Base-by-base conservation (phyloP, 2,797 vertebrate species). In the Coregonus sp. region DNA sequence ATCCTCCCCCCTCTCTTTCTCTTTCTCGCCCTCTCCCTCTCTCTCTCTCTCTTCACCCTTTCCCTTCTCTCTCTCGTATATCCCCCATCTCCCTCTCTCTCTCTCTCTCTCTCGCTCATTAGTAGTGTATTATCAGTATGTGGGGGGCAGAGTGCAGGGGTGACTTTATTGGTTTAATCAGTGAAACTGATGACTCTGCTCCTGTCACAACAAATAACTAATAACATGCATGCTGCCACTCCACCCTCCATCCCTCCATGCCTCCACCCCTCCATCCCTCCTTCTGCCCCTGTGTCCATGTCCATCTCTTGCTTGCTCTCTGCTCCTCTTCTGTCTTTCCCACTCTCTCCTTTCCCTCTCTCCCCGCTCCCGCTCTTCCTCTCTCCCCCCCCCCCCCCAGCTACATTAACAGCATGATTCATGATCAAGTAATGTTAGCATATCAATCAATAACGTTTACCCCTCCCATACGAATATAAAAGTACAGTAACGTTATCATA, bases 141-240 rank as follows among this genome's bases (percentile, higher is more conserved):
- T 25, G 54, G 54, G 37, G 7, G 54, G 54, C 69, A 69, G 70
- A 78, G 63, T n/a, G 40, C 54, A 75, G 59, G 67, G 73, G 4
- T 18, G 25, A 63, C 56, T 29, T 74, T 75, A 70, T 69, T 74
- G 73, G 78, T 74, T 83, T 83, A 81, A 83, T 68, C 72, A 72
- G 72, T 67, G 72, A 74, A 67, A 67, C 65, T 67, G 65, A 67
- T 73, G 75, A 76, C 73, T 56, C 33, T 56, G 33, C 69, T 78
- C 40, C 74, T 82, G 71, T 84, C 79, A 81, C 77, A 76, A 81
- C 71, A 35, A 35, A 67, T 25, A 66, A 76, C 75, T 6, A 67
- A 67, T 67, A 67, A 66, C 29, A 66, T 12, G 29, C 9, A 67
- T 67, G 65, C 65, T 35, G 65, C 29, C 4, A 67, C 15, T 15